A percentile compares a stretch with the other conserved stretches of the same genome.
Conservation (phyloP, 2,888 invertebrate genomes). For the Scelioninae gen. 1 region DNA sequence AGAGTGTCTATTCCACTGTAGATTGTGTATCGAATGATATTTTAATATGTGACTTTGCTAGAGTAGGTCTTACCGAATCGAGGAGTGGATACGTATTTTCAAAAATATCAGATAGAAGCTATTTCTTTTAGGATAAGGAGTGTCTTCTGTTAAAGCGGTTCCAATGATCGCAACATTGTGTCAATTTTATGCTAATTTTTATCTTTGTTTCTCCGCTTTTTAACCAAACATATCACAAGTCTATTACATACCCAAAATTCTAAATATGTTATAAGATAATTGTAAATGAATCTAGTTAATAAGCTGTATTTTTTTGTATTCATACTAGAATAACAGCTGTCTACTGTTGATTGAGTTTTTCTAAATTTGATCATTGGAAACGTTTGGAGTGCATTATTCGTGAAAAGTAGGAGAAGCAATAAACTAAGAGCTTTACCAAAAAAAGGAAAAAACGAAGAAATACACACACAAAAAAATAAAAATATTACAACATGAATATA, state of each 20-base stretch:
- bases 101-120: slow-evolving; percentile 48
- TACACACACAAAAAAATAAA: neutral
- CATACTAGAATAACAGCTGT: too few relatives aligned
- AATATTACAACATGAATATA: slow-evolving; percentile 38
- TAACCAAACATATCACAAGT: slow-evolving; percentile 37
- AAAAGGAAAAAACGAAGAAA: neutral
- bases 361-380: slow-evolving; percentile 24
- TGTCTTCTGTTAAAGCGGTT: slow-evolving; percentile 11
- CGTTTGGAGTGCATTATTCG: slow-evolving; percentile 15
- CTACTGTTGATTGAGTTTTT: too few relatives aligned
- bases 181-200: too few relatives aligned
- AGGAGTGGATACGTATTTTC: slow-evolving; percentile 55
- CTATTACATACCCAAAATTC: too few relatives aligned
- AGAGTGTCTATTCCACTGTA: slow-evolving; percentile 45
- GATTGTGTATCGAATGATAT: slow-evolving; percentile 49
- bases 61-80: slow-evolving; percentile 41
- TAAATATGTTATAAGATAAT: neutral
- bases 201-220: neutral
- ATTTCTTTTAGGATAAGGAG: slow-evolving; percentile 52
- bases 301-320: neutral
- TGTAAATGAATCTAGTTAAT: neutral
- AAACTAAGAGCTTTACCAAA: slow-evolving; percentile 48
- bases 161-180: slow-evolving; percentile 10
- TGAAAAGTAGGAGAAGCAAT: slow-evolving; percentile 52
- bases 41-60: slow-evolving; percentile 58